Conservation (phyloP, 2,888 invertebrate species). For the Cistogaster globosa region DNA sequence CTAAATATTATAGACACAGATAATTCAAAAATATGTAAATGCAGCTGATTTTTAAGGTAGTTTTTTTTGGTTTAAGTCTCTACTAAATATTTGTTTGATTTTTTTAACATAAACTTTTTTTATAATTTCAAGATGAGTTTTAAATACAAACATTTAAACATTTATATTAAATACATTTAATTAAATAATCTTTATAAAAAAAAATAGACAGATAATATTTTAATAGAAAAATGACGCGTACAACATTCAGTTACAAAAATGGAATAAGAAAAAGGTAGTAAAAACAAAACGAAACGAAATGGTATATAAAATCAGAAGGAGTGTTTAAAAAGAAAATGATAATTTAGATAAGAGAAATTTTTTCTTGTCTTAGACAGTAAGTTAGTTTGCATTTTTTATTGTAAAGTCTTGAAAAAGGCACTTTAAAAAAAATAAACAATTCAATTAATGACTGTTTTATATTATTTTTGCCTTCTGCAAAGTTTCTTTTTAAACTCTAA, state of each 20-base stretch:
- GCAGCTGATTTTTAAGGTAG: constrained; percentile 39
- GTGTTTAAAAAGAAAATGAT: background rate
- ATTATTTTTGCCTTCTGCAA: constrained; percentile 7
- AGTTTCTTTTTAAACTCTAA: constrained; percentile 62
- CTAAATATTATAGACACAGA: constrained; percentile 63
- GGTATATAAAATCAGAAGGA: constrained; percentile 25
- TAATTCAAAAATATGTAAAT: constrained; percentile 61
- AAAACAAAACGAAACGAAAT: constrained; percentile 29
- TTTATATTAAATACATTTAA: constrained; percentile 58
- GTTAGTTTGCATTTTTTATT: too few relatives aligned
- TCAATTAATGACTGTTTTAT: background rate
- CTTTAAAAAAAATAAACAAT: background rate
- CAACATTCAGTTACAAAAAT: constrained; percentile 53
- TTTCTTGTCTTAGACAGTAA: too few relatives aligned
- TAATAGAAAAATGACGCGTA: constrained; percentile 56
- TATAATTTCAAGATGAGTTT: constrained; percentile 29
- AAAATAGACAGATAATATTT: constrained; percentile 47
- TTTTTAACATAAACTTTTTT: background rate
- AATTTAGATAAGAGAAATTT: too few relatives aligned
- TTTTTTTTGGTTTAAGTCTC: constrained; percentile 59
- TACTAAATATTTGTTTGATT: constrained; percentile 46
- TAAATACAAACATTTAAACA: constrained; percentile 64
- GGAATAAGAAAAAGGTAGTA: background rate
- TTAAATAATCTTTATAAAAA: constrained; percentile 28
- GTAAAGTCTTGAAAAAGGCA: background rate